Evolutionary conservation across 2,888 invertebrate genomes (phyloP), one percentile per base, ranked within the genome.

Genomic region (Augochlorella aurata): DNA sequence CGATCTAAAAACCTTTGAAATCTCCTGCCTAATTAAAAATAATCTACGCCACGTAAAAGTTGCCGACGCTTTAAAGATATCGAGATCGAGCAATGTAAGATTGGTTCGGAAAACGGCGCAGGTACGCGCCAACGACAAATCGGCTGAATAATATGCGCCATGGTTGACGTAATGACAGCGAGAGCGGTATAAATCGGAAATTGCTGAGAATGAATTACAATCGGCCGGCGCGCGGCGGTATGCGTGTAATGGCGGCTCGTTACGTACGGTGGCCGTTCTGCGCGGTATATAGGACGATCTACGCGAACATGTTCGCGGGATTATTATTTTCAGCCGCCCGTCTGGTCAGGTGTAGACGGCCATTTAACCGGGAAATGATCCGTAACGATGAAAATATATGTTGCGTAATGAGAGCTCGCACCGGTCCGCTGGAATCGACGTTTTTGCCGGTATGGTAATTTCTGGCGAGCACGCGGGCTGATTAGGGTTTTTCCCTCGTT

Each of bases 311-410:
- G 67, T 50, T 45, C 24, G 18, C 67, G 29, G n/a, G n/a, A 58
- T 71, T 78, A 78, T 70, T 29, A 63, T 52, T 54, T 58, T 18
- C 21, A 50, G 29, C 65, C 29, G 65, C 49, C 24, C 24, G 21
- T 21, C 21, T 71, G 10, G 58, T 72, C 47, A 45, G n/a, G 18
- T 16, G 21, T 49, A 45, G 58, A 58, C 45, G 50, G 67, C 50
- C 45, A 58, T 16, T 66, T 44, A 21, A 24, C 29, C 45, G 54
- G 21, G 47, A 45, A 72, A 67, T 61, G 79, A 67, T 72, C 71
- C 50, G 71, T 67, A 50, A 79, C 72, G 58, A 50, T 50, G 80
- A 61, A 80, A 80, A 67, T 80, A 80, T n/a, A 79, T 44, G 67
- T 72, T 79, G 38, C 79, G 8, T 79, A 80, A 80, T 79, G 67